Evolutionary conservation across 1,140 invertebrate species (phyloP).

Genomic region (Dryas iulia): DNA sequence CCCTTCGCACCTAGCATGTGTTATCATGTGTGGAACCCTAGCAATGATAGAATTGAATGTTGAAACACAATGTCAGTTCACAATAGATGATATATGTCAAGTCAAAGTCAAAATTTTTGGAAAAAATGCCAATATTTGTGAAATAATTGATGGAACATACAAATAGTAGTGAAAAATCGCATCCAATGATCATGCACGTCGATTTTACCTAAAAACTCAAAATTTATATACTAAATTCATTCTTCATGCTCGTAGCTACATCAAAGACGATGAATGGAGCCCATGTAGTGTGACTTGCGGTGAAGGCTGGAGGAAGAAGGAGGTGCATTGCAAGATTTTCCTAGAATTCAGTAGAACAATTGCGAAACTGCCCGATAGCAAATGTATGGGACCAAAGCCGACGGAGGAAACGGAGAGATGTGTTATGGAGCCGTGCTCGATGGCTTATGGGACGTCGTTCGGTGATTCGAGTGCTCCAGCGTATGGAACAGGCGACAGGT

Average conservation of each 20-base stretch:
- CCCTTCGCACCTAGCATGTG: conserved; percentile 46
- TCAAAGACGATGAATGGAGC: conserved; percentile 88
- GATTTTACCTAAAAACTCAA: neutral
- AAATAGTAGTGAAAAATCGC: conserved; percentile 35
- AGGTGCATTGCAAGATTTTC: conserved; percentile 95
- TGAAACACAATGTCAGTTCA: neutral
- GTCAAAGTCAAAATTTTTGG: conserved; percentile 5
- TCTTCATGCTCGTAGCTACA: conserved; percentile 71
- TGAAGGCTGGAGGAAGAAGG: conserved; percentile 89
- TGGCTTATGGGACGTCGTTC: conserved; percentile 81
- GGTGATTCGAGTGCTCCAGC: conserved; percentile 82
- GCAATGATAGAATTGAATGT: neutral
- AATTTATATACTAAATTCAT: conserved; percentile 1
- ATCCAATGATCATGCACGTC: conserved; percentile 40
- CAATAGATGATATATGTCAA: conserved; percentile 2
- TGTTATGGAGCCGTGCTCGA: conserved; percentile 87
- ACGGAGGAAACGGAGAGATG: conserved; percentile 89
- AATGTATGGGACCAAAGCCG: conserved; percentile 93
- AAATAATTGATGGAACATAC: neutral
- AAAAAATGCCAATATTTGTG: neutral
- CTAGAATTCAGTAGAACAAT: conserved; percentile 93
- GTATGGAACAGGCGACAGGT: conserved; percentile 65
- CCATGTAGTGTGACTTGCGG: conserved; percentile 94
- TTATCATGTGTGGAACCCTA: conserved; percentile 21
- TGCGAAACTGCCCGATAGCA: conserved; percentile 91